Evolutionary conservation across 2,797 vertebrate species (phyloP).

Genomic region (Macroramphosus scolopax): DNA sequence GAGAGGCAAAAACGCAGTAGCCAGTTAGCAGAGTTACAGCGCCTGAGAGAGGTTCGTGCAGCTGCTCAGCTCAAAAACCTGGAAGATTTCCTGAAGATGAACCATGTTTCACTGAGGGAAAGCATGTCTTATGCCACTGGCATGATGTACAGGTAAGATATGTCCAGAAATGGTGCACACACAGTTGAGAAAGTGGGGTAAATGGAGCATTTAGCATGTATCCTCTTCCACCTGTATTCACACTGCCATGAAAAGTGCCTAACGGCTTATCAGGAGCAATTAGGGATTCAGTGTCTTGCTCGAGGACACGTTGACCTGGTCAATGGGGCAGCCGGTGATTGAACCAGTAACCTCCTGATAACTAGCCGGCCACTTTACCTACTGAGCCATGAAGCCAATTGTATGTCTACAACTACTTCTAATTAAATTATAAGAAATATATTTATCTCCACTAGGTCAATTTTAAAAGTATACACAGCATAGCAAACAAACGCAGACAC

Average conservation of each 20-base stretch:
- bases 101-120: constrained; percentile 86
- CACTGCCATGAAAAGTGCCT: too few relatives aligned
- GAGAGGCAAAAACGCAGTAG: constrained; percentile 74
- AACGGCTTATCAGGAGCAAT: too few relatives aligned
- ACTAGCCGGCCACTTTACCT: too few relatives aligned
- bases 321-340: too few relatives aligned
- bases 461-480: not conserved
- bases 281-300: too few relatives aligned
- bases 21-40: constrained; percentile 81
- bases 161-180: not conserved
- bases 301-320: too few relatives aligned
- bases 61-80: constrained; percentile 88
- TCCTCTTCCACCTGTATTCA: too few relatives aligned
- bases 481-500: not conserved
- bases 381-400: too few relatives aligned
- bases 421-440: not conserved
- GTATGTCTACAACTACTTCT: not conserved
- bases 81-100: constrained; percentile 91
- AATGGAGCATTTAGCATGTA: too few relatives aligned
- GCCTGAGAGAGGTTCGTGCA: constrained; percentile 84
- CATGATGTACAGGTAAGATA: constrained; percentile 92
- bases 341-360: too few relatives aligned
- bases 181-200: too few relatives aligned
- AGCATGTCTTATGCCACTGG: constrained; percentile 81
- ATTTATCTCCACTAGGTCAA: too few relatives aligned